These are phyloP conservation scores for Psilopsiagon aymara DNA, from an alignment of 2,113 vertebrate genomes.

Conservation along the genomic window DNA sequence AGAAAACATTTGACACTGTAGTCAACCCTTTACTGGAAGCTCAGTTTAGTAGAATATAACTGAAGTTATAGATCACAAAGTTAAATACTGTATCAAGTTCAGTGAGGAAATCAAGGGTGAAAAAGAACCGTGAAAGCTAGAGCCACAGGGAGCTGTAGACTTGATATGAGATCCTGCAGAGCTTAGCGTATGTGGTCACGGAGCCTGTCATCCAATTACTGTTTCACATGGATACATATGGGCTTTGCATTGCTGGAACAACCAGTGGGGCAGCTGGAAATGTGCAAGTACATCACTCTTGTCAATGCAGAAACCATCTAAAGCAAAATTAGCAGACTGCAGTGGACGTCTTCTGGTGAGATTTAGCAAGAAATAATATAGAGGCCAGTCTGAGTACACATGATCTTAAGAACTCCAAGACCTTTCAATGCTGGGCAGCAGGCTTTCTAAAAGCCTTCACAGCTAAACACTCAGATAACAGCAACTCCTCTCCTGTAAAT, in stretches of 20 bases:
- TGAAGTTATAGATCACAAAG: neutral
- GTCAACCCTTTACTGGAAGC: neutral
- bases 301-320: neutral
- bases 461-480: neutral
- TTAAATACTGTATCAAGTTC: slow-evolving; percentile 27
- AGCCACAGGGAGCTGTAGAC: neutral
- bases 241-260: neutral
- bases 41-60: neutral
- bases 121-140: neutral
- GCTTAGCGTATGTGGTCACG: fast-evolving
- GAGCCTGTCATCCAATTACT: neutral
- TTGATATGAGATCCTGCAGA: neutral
- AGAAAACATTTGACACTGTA: neutral
- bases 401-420: neutral
- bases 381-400: neutral
- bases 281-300: fast-evolving
- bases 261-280: neutral
- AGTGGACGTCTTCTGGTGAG: neutral
- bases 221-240: neutral
- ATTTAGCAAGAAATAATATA: neutral
- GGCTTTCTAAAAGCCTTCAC: neutral
- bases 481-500: neutral
- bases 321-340: neutral
- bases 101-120: slow-evolving; percentile 1
- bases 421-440: neutral